Base-by-base conservation (phyloP, 2,888 invertebrate genomes). In the Philopedon plagiatum region DNA sequence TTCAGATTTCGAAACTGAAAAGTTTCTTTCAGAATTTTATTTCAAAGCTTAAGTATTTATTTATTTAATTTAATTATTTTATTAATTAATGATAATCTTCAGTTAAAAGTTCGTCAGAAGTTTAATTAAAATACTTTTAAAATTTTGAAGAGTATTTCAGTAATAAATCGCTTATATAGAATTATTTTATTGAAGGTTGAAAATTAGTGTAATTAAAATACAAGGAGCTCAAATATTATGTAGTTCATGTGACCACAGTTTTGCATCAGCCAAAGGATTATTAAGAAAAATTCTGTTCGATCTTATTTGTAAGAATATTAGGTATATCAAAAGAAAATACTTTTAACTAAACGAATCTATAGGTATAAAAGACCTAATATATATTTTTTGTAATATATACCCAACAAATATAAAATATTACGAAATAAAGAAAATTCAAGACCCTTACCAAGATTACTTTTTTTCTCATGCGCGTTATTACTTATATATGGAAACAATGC, bases 341-440 rank as follows among this genome's bases (percentile, higher is more conserved):
- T n/a, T 34, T 34, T 34, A 7, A 7, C 34, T 1, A 1, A 11
- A 34, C 34, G 34, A 11, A 34, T 34, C 34, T n/a, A 39, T 2
- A 46, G 21, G 1, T 9, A 46, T 19, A 19, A 46, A 46, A 23
- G 23, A 46, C 23, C 23, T 23, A 46, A 46, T 46, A 46, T 46
- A 15, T 44, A 5, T 46, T 21, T 19, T 46, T 11, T 46, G n/a
- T 15, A 15, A 15, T n/a, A 5, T 39, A 39, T n/a, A 39, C 11
- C 21, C 46, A 21, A 46, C 21, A 21, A 46, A 23, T 2, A n/a
- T 46, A 46, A 46, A 23, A 46, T 46, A 46, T 23, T 21, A 21
- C 23, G 46, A 46, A 21, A 46, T 46, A 46, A 46, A 46, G 46
- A 46, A 46, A 46, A 46, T 46, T 46, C 46, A 46, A 46, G 21